phyloP scores from a whole-genome alignment of 2,113 vertebrate genomes.

The Anthoscopus minutus region DNA sequence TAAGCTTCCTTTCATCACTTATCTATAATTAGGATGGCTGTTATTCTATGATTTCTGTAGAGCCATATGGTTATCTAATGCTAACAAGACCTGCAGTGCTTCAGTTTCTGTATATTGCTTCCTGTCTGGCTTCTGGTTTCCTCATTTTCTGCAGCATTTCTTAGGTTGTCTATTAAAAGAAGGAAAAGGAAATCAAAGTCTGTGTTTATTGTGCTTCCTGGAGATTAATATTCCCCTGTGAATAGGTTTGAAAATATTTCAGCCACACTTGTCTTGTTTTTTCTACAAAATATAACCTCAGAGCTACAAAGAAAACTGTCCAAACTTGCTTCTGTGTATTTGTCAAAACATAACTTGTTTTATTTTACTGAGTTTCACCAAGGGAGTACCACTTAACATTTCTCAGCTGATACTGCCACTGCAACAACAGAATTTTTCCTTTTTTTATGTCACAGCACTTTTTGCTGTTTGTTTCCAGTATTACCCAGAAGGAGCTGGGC shows the following conservation, averaged over 20 bases:
- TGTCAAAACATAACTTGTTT: conserved; percentile 14
- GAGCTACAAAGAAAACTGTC: not conserved
- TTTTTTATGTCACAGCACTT: not conserved
- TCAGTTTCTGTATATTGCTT: conserved; percentile 43
- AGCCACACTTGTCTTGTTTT: conserved; percentile 8
- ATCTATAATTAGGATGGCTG: conserved; percentile 36
- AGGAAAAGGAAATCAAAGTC: conserved; percentile 52
- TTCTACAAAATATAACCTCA: conserved; percentile 4
- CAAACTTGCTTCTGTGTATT: conserved; percentile 16
- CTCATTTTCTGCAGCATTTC: conserved; percentile 43
- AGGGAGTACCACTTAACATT: not conserved
- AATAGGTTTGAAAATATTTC: conserved; percentile 30
- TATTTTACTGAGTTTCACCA: not conserved
- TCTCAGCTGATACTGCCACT: not conserved
- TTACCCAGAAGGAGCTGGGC: not conserved
- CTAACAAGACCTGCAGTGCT: conserved; percentile 37
- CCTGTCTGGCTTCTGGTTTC: conserved; percentile 50
- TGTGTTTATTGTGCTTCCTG: conserved; percentile 54
- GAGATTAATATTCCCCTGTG: conserved; percentile 40
- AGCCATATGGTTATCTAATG: conserved; percentile 45
- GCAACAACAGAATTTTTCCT: not conserved
- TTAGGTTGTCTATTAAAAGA: conserved; percentile 11
- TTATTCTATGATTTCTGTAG: conserved; percentile 22
- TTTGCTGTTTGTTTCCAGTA: not conserved
- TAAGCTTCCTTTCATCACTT: conserved; percentile 42